These are phyloP conservation scores for Corythornis vintsioides DNA, from an alignment of 2,113 vertebrate species.

Conservation along the genomic window DNA sequence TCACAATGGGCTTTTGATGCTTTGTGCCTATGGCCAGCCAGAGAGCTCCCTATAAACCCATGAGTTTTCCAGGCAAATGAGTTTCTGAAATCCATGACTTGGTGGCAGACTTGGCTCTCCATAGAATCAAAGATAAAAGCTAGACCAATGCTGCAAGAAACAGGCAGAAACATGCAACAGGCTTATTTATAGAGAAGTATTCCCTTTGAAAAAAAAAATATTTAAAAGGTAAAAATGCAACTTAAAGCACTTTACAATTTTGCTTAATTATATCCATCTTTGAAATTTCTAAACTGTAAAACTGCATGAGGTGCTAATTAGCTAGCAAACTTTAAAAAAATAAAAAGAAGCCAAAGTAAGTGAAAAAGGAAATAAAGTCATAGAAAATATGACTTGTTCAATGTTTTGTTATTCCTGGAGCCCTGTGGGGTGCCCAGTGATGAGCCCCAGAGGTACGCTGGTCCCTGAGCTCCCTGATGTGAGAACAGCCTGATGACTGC, in stretches of 20 bases:
- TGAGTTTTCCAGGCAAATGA: background rate
- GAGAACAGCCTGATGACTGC: background rate
- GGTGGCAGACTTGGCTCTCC: background rate
- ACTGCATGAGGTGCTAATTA: background rate
- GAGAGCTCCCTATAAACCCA: background rate
- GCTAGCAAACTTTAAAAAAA: background rate
- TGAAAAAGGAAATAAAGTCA: background rate
- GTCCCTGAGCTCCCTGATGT: background rate
- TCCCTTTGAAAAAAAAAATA: background rate
- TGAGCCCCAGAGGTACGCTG: background rate
- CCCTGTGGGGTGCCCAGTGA: background rate
- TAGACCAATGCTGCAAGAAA: background rate
- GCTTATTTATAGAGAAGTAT: background rate
- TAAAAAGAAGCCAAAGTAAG: background rate
- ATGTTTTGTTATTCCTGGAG: background rate
- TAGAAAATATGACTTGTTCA: background rate
- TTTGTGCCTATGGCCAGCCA: no score
- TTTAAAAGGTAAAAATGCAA: background rate
- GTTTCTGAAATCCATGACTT: background rate
- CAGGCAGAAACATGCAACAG: background rate
- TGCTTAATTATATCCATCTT: slow-evolving; percentile 50
- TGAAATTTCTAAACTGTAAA: background rate
- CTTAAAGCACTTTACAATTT: background rate
- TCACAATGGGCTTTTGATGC: fast-evolving
- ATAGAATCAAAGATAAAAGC: no score